Evolutionary conservation across 2,888 invertebrate species (phyloP), one percentile per base, ranked within the genome.

Genomic region (Macrophya alboannulata): DNA sequence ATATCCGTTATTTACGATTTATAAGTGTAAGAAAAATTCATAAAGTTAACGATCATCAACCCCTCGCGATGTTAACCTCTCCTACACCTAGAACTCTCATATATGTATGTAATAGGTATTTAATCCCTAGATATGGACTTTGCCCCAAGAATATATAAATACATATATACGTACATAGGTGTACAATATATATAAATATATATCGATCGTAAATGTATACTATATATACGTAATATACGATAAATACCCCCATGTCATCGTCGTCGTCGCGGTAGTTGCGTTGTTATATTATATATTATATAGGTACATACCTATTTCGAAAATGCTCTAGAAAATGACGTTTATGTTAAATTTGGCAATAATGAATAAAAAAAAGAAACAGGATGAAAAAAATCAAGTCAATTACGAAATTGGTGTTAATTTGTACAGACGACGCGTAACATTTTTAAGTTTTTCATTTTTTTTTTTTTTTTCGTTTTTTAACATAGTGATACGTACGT

Each of bases 1-100:
- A 71, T 17, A 40, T 71, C 71, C n/a, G 71, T 71, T 71, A 40
- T 40, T 71, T 71, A 71, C n/a, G 71, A 15, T 1, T 71, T 40
- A 55, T 5, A 15, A 71, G 71, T 40, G 71, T n/a, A n/a, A 17
- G 71, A 71, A 71, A n/a, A 40, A 71, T 37, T 40, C 25, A 40
- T 17, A 71, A 71, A 71, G 17, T 37, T 9, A 40, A 71, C 71
- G 37, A 71, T 17, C 40, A 71, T 71, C 37, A 71, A 40, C 17
- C 17, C 4, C 37, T 37, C 3, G 31, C 31, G 31, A 40, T 31
- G 37, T 71, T n/a, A n/a, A 31, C 37, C 40, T 40, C 8, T 21
- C 25, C 15, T 68, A 25, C 31, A 17, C 51, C 51, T n/a, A 6
- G 5, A 1, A 51, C 51, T 51, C 51, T 5, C 17, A 17, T 1